phyloP scores from a whole-genome alignment of 2,113 vertebrate genomes.

The Orcinus orca region DNA sequence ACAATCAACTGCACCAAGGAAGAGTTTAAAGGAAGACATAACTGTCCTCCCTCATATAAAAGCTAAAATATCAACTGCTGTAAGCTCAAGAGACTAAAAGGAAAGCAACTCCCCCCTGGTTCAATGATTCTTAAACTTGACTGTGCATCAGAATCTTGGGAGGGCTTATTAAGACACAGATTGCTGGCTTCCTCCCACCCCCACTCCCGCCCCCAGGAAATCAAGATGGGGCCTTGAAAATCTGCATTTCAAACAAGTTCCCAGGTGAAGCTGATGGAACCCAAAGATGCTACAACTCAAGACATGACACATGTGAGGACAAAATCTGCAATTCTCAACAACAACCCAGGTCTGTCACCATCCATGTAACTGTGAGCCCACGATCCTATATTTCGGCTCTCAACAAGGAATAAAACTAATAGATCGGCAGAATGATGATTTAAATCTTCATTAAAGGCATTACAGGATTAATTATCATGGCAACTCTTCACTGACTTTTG shows the following conservation, averaged over 20 bases:
- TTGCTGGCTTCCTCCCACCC: neutral
- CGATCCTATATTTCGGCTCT: neutral
- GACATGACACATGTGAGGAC: neutral
- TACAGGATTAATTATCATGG: neutral
- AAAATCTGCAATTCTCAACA: neutral
- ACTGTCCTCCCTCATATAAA: neutral
- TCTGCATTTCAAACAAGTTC: neutral
- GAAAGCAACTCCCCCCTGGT: neutral
- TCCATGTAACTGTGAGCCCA: neutral
- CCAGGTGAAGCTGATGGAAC: neutral
- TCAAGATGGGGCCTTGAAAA: neutral
- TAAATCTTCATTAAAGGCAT: neutral
- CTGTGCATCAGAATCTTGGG: neutral
- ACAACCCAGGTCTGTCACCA: neutral
- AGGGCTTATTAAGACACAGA: neutral
- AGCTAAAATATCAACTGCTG: slow-evolving; percentile 3
- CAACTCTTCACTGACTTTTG: neutral
- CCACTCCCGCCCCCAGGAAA: neutral
- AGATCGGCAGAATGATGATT: neutral
- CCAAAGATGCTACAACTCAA: neutral
- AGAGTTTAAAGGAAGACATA: neutral
- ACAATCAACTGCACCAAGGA: neutral
- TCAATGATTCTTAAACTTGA: neutral
- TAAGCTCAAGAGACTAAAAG: neutral
- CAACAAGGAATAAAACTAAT: neutral